phyloP scores from a whole-genome alignment of 2,888 invertebrate species.

The Sclerodermus sp. region DNA sequence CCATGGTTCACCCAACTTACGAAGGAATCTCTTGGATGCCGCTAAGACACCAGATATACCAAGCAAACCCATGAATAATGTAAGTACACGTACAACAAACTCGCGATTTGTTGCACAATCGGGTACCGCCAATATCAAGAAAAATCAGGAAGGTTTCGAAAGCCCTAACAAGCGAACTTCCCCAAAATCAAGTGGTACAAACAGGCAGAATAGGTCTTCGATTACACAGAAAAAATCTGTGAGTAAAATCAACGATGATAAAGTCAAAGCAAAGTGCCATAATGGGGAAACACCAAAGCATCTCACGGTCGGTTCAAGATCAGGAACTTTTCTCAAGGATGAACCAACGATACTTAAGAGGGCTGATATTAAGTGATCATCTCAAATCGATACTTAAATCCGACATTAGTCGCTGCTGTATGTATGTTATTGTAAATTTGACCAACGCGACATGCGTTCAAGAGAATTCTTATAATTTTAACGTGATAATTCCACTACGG shows the following conservation, averaged over 20 bases:
- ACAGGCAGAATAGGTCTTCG: constrained; percentile 30
- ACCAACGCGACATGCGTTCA: constrained; percentile 11
- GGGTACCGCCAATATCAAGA: constrained; percentile 29
- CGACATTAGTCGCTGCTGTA: too few species aligned
- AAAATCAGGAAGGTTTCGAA: constrained; percentile 42
- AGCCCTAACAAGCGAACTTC: constrained; percentile 50
- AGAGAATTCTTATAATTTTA: neutral
- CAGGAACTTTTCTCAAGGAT: constrained; percentile 75
- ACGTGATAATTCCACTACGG: constrained; percentile 11
- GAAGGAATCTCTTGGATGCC: constrained; percentile 61
- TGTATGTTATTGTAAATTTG: constrained; percentile 5
- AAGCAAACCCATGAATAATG: constrained; percentile 30
- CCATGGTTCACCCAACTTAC: constrained; percentile 57
- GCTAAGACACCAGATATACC: constrained; percentile 62
- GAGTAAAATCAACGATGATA: constrained; percentile 34
- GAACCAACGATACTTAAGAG: constrained; percentile 69
- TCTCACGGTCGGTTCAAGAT: constrained; percentile 62
- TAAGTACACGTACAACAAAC: constrained; percentile 20
- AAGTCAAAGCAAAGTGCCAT: constrained; percentile 44
- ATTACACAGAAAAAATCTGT: constrained; percentile 26
- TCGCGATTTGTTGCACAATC: constrained; percentile 32
- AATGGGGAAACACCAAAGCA: constrained; percentile 47
- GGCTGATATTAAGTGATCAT: constrained; percentile 49
- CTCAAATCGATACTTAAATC: constrained; percentile 47
- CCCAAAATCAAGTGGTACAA: constrained; percentile 43